Percentiles rank a stretch among this genome's conserved stretches.
Evolutionary conservation across 1,140 invertebrate genomes (phyloP).

Genomic region (Polyergus mexicanus): DNA sequence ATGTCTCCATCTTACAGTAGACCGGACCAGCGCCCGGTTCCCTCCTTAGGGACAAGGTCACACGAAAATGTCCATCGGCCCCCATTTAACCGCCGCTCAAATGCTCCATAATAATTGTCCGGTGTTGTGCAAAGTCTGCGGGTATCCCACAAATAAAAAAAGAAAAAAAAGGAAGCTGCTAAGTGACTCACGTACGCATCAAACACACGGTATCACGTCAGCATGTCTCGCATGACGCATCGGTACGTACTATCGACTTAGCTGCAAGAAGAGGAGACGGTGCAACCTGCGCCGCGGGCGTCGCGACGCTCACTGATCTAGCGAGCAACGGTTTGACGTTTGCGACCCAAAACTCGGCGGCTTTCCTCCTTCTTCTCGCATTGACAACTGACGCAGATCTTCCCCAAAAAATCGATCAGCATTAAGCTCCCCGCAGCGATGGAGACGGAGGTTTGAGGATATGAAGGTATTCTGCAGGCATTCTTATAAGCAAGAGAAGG

Average conservation of each 20-base stretch:
- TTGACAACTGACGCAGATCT: background rate
- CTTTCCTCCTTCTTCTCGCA: slow-evolving; percentile 27
- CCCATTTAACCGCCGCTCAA: slow-evolving; percentile 78
- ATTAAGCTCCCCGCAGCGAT: background rate
- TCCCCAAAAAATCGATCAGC: background rate
- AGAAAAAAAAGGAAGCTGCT: background rate
- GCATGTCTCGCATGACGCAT: background rate
- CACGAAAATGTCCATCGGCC: slow-evolving; percentile 85
- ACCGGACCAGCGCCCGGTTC: slow-evolving; percentile 85
- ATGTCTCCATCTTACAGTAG: slow-evolving; percentile 87
- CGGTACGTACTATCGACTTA: slow-evolving; percentile 1
- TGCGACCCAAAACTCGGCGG: background rate
- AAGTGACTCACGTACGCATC: background rate
- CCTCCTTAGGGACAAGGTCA: slow-evolving; percentile 85
- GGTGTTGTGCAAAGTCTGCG: background rate
- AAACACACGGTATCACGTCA: slow-evolving; percentile 16
- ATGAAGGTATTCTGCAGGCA: background rate
- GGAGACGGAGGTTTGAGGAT: background rate
- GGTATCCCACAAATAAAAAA: background rate
- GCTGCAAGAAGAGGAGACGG: slow-evolving; percentile 17
- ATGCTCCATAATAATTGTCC: slow-evolving; percentile 72
- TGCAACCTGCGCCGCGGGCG: slow-evolving; percentile 72
- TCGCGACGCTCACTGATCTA: slow-evolving; percentile 80
- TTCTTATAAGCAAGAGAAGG: background rate
- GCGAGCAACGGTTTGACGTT: slow-evolving; percentile 32